phyloP scores from a whole-genome alignment of 2,113 vertebrate species.

The human (Homo sapiens) region DNA sequence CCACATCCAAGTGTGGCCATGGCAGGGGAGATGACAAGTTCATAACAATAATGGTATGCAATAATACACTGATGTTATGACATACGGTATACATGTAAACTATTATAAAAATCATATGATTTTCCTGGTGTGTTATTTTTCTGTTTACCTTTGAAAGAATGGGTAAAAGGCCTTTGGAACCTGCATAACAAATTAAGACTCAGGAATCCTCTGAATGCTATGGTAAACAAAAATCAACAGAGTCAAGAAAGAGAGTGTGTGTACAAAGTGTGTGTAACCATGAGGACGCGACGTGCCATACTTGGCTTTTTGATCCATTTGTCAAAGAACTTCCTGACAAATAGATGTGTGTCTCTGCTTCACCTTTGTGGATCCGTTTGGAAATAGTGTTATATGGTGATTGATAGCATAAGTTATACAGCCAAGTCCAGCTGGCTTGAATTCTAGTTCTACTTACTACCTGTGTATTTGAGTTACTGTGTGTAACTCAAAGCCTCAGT shows the following conservation, averaged over 20 bases:
- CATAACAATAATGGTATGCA: background rate
- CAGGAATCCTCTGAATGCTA: background rate
- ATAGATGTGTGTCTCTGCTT: background rate
- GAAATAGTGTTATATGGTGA: background rate
- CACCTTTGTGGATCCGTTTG: background rate
- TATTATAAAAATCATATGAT: background rate
- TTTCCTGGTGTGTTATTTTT: background rate
- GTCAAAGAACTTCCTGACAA: background rate
- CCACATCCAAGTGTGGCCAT: background rate
- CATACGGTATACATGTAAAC: background rate
- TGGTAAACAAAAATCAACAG: background rate
- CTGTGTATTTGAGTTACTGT: background rate
- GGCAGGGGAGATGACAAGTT: background rate
- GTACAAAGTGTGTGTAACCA: background rate
- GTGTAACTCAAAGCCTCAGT: background rate
- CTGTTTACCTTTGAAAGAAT: background rate
- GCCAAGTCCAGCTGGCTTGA: background rate
- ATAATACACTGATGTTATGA: background rate
- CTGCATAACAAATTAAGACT: background rate
- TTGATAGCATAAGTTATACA: accelerated
- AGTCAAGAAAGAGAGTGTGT: background rate
- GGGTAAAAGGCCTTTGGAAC: background rate
- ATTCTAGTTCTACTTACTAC: background rate
- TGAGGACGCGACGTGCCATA: background rate
- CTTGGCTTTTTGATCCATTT: background rate